Conservation (phyloP, 2,113 vertebrate species). For the Bos indicus region DNA sequence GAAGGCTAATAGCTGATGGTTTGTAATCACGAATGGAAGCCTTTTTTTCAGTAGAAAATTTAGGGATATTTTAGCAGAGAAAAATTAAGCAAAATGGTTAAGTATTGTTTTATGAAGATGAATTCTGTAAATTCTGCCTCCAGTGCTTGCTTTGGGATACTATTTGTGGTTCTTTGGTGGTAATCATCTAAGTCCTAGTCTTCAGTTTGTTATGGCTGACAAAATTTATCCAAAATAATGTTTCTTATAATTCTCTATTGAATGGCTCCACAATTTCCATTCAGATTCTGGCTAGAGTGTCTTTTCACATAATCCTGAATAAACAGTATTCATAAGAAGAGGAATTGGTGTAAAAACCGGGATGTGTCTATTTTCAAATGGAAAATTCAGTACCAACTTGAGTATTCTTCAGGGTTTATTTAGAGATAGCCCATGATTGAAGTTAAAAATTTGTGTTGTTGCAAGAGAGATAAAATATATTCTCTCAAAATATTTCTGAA, state of each 20-base stretch:
- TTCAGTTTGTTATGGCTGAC: background rate
- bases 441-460: background rate
- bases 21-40: slow-evolving; percentile 13
- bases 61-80: background rate
- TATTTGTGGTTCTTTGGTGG: background rate
- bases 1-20: background rate
- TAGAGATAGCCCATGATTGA: background rate
- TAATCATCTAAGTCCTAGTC: background rate
- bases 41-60: slow-evolving; percentile 28
- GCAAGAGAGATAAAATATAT: slow-evolving; percentile 28
- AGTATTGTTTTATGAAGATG: background rate
- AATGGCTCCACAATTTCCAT: slow-evolving; percentile 9
- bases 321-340: background rate
- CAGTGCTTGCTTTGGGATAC: background rate
- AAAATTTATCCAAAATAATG: background rate
- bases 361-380: background rate
- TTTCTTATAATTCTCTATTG: background rate
- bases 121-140: background rate
- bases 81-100: slow-evolving; percentile 14
- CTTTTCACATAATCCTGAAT: slow-evolving; percentile 13
- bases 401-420: background rate
- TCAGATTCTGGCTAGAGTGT: background rate
- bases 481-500: slow-evolving; percentile 31
- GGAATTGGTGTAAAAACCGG: background rate
- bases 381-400: background rate